Base-by-base conservation (phyloP, 2,113 vertebrate species). In the Otus sunia region DNA sequence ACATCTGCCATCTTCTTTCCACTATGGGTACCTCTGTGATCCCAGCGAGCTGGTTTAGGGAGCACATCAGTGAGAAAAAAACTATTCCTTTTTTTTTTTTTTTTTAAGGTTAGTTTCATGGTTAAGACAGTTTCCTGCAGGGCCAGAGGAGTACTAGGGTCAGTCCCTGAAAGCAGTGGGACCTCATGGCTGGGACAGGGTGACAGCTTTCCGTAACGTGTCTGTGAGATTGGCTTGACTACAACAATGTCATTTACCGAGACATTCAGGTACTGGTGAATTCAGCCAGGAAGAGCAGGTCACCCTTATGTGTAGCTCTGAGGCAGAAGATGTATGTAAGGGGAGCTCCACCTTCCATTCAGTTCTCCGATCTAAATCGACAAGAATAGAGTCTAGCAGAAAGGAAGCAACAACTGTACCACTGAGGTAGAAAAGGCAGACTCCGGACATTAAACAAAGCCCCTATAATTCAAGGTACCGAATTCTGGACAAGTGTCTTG, bases 171-270 rank as follows among this genome's bases (percentile, higher is more conserved):
- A 89, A 72, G 12, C 60, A 74, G 2, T 20, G 25, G 39, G 25
- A 82, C 15, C 13, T 56, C 49, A n/a, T 29, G 10, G 9, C 0
- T 60, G 23, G 43, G 62, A 41, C 52, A 74, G 29, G n/a, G 25
- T 3, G 10, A 67, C 22, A 71, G 22, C 53, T 92, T 74, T 76
- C 39, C 23, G 2, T 43, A 27, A 41, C 0, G 0, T 3, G 15
- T 12, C 39, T 60, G 39, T 75, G 30, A 72, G 26, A 78, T 11
- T 56, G 55, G 9, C 12, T 83, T 81, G 14, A 56, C 27, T 71
- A 11, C 5, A 59, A 12, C 5, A 59, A 11, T 25, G 34, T 26
- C 9, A 56, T 63, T 88, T 86, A 67, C 25, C 9, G 4, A 71
- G 59, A 47, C 30, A 26, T 69, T 88, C 8, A 88, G 32, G 34